A percentile compares a stretch with the other conserved stretches of the same genome.
phyloP scores from a whole-genome alignment of 2,797 vertebrate genomes.

The Xenopus petersii region DNA sequence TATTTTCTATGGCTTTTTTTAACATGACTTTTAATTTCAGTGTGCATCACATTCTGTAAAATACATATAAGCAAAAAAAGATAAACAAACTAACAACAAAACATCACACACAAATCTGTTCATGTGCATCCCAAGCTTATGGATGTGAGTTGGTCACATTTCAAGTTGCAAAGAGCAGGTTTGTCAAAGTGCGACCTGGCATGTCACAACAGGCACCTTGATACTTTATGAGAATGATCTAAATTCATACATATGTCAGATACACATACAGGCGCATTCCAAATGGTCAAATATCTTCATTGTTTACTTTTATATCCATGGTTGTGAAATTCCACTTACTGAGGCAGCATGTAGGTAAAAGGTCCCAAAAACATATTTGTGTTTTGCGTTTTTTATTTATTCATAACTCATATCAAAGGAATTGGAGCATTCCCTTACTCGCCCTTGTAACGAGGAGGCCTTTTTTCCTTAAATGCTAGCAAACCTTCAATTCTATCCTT shows the following conservation, averaged over 20 bases:
- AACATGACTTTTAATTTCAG: background rate
- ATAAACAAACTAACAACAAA: too few relatives aligned
- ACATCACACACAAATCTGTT: too few relatives aligned
- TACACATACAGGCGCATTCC: constrained; percentile 46
- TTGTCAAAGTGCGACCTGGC: constrained; percentile 46
- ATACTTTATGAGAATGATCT: constrained; percentile 49
- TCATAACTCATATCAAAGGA: constrained; percentile 46
- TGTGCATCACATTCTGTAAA: background rate
- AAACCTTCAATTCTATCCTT: constrained; percentile 95
- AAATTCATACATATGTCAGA: constrained; percentile 31
- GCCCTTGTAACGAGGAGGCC: constrained; percentile 84
- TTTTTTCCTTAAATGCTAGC: constrained; percentile 93
- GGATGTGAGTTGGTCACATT: constrained; percentile 2
- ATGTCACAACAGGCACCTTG: constrained; percentile 49
- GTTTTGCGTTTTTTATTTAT: constrained; percentile 7
- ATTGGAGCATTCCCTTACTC: constrained; percentile 69
- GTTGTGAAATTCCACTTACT: constrained; percentile 43
- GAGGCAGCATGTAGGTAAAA: constrained; percentile 52
- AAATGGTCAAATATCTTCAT: constrained; percentile 29
- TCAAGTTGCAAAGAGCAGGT: constrained; percentile 19
- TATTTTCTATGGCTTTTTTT: too few relatives aligned
- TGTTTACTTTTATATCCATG: constrained; percentile 55
- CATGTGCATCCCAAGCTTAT: too few relatives aligned
- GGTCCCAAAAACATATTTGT: constrained; percentile 51
- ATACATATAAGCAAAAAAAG: background rate